Evolutionary conservation across 2,113 vertebrate genomes (phyloP), one percentile per base, ranked within the genome.

Genomic region (Lucifuga dentata): DNA sequence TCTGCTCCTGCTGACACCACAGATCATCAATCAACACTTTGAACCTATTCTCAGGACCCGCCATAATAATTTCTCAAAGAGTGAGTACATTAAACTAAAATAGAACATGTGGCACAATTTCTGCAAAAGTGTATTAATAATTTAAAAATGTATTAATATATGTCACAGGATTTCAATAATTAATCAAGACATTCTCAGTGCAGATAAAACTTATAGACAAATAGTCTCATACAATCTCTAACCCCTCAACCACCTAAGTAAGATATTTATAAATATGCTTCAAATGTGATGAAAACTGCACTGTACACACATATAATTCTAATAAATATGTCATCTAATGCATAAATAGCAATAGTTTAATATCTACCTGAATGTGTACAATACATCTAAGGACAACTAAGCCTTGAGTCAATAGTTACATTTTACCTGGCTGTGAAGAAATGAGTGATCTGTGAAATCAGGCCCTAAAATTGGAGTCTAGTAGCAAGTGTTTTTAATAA

Each of bases 71-170:
- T 73, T 46, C 33, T 86, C 81, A 82, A 21, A 78, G 49, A 40
- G n/a, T 1, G 1, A 61, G 41, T 5, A n/a, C 40, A 73, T 82
- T 44, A 84, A 77, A 65, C 35, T 40, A 71, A 68, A 79, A 78
- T 78, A 64, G 65, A 82, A 75, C 73, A 70, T 66, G 64, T 40
- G 78, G 49, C 45, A 73, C 59, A 5, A 63, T 81, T 80, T 66
- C 80, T 50, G 44, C 66, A 58, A 58, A 78, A 81, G 49, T 5
- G 40, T 39, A 53, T 88, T 8, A 45, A 89, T 89, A 79, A 90
- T 91, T 89, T 26, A 87, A 55, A 80, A 49, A 61, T 23, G 24
- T 46, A 80, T 86, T 79, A 40, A 82, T 81, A 86, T 61, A 41
- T 70, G 81, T 81, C 48, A 56, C 20, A 36, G 51, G 46, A 32